Evolutionary conservation across 2,797 vertebrate genomes (phyloP).

Genomic region (Halcyon badia): DNA sequence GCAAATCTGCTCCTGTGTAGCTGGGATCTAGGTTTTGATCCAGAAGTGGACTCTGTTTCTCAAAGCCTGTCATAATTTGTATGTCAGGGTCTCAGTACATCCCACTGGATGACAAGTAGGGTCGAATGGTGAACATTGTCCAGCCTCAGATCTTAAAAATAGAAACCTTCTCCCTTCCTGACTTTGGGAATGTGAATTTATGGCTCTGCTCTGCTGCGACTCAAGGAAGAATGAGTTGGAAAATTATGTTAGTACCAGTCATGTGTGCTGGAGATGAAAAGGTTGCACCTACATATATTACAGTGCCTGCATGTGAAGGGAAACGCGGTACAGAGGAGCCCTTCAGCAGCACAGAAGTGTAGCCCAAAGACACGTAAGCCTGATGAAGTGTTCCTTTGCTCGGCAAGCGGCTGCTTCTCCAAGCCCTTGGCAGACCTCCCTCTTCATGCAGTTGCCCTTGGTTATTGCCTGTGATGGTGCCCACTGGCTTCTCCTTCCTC

Average conservation of each 20-base stretch:
- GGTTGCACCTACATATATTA: accelerated
- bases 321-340: background rate
- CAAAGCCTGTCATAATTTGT: background rate
- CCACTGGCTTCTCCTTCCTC: background rate
- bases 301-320: background rate
- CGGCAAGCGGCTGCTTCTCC: background rate
- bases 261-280: accelerated
- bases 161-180: background rate
- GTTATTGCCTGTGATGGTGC: accelerated
- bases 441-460: background rate
- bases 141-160: background rate
- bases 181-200: background rate
- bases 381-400: background rate
- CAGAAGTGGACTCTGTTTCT: background rate
- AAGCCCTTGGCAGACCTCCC: background rate
- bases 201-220: background rate
- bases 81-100: background rate
- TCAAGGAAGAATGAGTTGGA: background rate
- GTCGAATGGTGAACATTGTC: background rate
- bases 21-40: background rate
- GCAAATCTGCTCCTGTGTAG: background rate
- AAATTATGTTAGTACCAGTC: background rate
- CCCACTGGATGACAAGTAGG: background rate
- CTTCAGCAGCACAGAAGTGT: background rate
- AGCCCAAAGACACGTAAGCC: background rate